Conservation (phyloP, 1,140 invertebrate species). For the Diuraphis noxia region DNA sequence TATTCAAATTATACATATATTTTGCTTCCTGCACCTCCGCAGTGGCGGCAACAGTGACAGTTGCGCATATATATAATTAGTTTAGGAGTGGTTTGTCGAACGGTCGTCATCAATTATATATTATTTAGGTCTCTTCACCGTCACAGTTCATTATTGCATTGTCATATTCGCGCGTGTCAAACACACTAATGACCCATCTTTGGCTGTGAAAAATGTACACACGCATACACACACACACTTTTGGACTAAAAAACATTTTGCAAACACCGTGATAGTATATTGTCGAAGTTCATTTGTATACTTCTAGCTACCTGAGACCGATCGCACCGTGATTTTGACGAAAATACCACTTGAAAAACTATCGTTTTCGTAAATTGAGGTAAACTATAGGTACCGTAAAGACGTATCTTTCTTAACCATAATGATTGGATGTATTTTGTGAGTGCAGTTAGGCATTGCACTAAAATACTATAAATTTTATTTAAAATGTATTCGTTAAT, state of each 20-base stretch:
- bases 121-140: neutral
- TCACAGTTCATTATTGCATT: neutral
- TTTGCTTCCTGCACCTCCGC: neutral
- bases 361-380: no score
- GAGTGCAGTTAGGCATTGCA: no score
- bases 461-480: neutral
- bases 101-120: constrained; percentile 32
- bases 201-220: neutral
- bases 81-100: constrained; percentile 19
- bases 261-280: neutral
- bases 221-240: no score
- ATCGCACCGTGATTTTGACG: neutral
- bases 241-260: neutral
- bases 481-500: neutral
- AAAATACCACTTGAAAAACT: no score
- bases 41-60: neutral
- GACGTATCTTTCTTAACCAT: no score
- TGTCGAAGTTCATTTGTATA: neutral
- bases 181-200: constrained; percentile 28
- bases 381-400: no score
- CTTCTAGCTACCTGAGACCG: neutral
- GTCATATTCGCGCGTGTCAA: constrained; percentile 6
- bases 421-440: no score
- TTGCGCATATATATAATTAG: neutral
- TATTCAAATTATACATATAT: neutral